These are phyloP conservation scores for Machaerirhynchus nigripectus DNA, from an alignment of 2,113 vertebrate genomes.

Conservation along the genomic window DNA sequence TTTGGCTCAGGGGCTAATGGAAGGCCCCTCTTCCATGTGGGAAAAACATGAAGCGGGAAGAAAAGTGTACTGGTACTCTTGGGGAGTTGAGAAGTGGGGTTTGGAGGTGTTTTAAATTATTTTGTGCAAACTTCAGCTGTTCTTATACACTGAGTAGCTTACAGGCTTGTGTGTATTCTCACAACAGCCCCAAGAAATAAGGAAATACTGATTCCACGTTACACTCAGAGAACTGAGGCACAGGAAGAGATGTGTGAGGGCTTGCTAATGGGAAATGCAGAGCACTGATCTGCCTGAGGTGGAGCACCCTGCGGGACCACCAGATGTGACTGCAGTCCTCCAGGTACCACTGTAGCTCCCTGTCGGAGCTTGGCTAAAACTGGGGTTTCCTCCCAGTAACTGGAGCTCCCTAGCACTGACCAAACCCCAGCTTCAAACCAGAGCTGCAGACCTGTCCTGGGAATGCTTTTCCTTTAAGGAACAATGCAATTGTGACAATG, in stretches of 20 bases:
- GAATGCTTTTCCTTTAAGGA: not conserved
- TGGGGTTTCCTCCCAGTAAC: not conserved
- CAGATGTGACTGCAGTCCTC: accelerated
- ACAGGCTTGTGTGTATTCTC: not conserved
- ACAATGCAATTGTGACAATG: accelerated
- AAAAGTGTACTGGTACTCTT: not conserved
- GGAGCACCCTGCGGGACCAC: not conserved
- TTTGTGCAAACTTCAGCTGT: not conserved
- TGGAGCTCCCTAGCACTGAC: accelerated
- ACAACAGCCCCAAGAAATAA: not conserved
- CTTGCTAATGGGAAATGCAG: not conserved
- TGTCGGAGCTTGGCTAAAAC: not conserved
- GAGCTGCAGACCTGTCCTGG: not conserved
- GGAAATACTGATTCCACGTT: not conserved
- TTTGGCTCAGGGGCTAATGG: not conserved
- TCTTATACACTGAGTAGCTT: not conserved
- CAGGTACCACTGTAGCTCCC: not conserved
- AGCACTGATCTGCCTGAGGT: not conserved
- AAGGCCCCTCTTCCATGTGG: not conserved
- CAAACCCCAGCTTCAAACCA: not conserved
- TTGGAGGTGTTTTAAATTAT: not conserved
- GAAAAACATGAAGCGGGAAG: not conserved
- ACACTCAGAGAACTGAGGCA: not conserved
- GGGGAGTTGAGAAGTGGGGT: not conserved
- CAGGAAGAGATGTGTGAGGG: not conserved